Base-by-base conservation (phyloP, 2,888 invertebrate genomes). In the Auanema sp. region DNA sequence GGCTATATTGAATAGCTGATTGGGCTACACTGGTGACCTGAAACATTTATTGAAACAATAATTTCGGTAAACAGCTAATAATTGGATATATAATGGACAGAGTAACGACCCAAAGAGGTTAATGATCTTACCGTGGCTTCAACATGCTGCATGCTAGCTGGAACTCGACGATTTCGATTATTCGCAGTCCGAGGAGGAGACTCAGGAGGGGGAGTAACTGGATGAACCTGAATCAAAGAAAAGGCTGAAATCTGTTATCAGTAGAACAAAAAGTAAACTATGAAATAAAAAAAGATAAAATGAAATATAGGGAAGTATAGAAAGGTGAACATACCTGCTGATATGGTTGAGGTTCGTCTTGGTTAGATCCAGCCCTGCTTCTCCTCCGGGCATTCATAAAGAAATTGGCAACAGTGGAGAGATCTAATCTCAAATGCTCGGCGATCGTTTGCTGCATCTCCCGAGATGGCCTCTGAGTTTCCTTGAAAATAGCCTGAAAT, bases 301-400 rank as follows among this genome's bases (percentile, higher is more conserved):
- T 21, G 24, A 21, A 50, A n/a, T n/a, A n/a, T n/a, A n/a, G n/a
- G n/a, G n/a, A n/a, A n/a, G n/a, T n/a, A n/a, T n/a, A n/a, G 16
- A 50, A 21, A 50, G 11, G 50, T 47, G 47, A 10, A 14, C 42
- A 18, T 21, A 76, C 76, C 70, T 76, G 76, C 58, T 76, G 76
- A 58, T 70, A 77, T 12, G 75, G 70, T 42, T 69, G 62, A 24
- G 73, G 75, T 54, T 75, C 77, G 58, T 77, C 77, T 23, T 51
- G 33, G 42, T 60, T 62, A 6, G 58, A 58, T 2, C 75, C 75
- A 12, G 70, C 64, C 4, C 76, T 84, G 40, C 87, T 86, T 75
- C 98, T 89, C 78, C 98, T 89, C 65, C 97, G 89, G 14, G 98
- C 98, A 86, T 98, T 98, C 98, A 99, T 99, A 88, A 99, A 98